These are phyloP conservation scores for Sitophilus oryzae DNA, from an alignment of 1,140 invertebrate species.

Conservation along the genomic window DNA sequence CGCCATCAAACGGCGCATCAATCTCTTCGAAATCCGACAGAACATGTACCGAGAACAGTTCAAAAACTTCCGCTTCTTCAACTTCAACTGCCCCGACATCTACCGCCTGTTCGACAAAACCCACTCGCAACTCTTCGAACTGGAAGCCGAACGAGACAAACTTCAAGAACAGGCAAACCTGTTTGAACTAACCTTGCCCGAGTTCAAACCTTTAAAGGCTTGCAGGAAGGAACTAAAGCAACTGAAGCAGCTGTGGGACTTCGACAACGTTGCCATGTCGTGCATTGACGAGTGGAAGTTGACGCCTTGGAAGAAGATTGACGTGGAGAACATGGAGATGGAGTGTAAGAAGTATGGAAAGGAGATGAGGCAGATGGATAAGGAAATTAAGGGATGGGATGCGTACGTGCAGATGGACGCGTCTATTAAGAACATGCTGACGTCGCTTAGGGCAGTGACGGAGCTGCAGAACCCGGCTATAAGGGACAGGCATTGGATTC, in stretches of 20 bases:
- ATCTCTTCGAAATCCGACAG: constrained; percentile 75
- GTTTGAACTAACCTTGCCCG: constrained; percentile 80
- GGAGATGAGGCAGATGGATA: constrained; percentile 77
- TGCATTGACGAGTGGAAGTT: constrained; percentile 87
- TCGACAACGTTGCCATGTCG: constrained; percentile 71
- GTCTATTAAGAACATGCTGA: constrained; percentile 78
- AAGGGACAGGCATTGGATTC: constrained; percentile 85
- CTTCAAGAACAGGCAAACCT: constrained; percentile 71
- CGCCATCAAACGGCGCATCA: constrained; percentile 56
- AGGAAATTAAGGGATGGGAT: constrained; percentile 79
- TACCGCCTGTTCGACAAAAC: constrained; percentile 71
- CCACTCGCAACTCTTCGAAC: constrained; percentile 57
- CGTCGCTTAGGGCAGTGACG: constrained; percentile 79
- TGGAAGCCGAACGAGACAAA: constrained; percentile 64
- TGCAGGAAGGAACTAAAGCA: constrained; percentile 73
- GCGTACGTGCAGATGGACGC: constrained; percentile 65
- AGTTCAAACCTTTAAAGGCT: constrained; percentile 70
- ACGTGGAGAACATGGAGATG: constrained; percentile 90
- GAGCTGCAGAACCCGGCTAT: constrained; percentile 93
- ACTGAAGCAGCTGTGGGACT: constrained; percentile 85
- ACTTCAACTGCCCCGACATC: constrained; percentile 64
- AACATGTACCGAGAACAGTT: constrained; percentile 74
- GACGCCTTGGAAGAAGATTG: constrained; percentile 87
- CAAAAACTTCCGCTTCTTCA: constrained; percentile 57
- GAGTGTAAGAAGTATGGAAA: constrained; percentile 89